A percentile compares a stretch with the other conserved stretches of the same genome.
Conservation (phyloP, 2,888 invertebrate genomes). For the Gasteruption jaculator region DNA sequence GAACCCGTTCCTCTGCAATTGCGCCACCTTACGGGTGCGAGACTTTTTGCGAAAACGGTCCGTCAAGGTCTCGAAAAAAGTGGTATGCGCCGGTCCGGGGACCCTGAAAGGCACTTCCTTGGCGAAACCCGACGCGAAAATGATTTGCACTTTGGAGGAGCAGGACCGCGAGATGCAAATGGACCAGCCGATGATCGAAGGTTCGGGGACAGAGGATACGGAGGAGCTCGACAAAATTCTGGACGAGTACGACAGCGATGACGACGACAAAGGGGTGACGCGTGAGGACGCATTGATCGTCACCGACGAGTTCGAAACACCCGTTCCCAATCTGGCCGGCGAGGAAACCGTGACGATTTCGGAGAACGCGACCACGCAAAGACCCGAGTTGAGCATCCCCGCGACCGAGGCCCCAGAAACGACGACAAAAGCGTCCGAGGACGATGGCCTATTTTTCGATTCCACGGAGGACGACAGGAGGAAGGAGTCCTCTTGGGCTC, state of each 20-base stretch:
- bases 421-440: constrained; percentile 12
- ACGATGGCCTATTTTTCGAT: constrained; percentile 31
- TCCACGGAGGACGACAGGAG: constrained; percentile 23
- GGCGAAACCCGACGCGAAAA: constrained; percentile 54
- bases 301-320: constrained; percentile 20
- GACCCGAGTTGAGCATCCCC: neutral
- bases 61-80: constrained; percentile 45
- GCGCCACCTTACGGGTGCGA: constrained; percentile 62
- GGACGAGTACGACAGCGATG: constrained; percentile 11
- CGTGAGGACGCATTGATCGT: neutral
- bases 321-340: no score
- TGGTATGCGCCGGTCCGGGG: constrained; percentile 57
- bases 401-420: constrained; percentile 9
- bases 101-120: constrained; percentile 57
- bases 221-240: constrained; percentile 21
- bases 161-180: constrained; percentile 52
- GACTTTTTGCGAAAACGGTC: constrained; percentile 55
- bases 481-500: constrained; percentile 3
- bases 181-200: constrained; percentile 56
- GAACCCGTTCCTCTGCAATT: constrained; percentile 69
- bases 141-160: constrained; percentile 36
- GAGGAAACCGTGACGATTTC: constrained; percentile 1
- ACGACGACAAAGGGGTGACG: neutral
- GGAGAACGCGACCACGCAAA: constrained; percentile 7
- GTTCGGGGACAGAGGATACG: constrained; percentile 43